These are phyloP conservation scores for Trichonephila clavata DNA, from an alignment of 1,140 invertebrate species.

Conservation along the genomic window DNA sequence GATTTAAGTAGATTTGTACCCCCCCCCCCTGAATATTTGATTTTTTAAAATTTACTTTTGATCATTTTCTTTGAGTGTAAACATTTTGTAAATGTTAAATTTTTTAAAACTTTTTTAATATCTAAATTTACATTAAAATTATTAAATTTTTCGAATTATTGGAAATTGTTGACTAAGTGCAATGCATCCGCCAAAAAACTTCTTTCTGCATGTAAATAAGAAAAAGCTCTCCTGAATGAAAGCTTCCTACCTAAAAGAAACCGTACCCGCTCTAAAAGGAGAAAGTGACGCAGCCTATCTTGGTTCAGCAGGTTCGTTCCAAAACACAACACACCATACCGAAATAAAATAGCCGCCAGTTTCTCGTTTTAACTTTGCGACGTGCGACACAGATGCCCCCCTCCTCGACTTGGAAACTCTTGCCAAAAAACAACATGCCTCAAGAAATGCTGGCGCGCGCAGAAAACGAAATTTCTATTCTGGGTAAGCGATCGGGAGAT, in stretches of 20 bases:
- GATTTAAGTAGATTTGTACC: no score
- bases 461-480: constrained; percentile 69
- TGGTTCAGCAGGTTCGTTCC: constrained; percentile 33
- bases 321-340: constrained; percentile 28
- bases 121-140: no score
- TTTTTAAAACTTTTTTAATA: no score
- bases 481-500: neutral
- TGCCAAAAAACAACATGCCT: constrained; percentile 57
- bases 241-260: constrained; percentile 29
- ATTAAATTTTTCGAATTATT: no score
- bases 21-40: no score
- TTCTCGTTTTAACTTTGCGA: constrained; percentile 56
- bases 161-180: no score
- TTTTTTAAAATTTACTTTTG: no score
- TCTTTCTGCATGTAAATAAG: neutral
- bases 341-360: constrained; percentile 53
- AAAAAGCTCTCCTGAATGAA: no score
- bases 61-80: no score
- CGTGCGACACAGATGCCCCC: constrained; percentile 19
- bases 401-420: constrained; percentile 26
- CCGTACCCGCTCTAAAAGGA: constrained; percentile 68
- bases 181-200: no score
- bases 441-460: constrained; percentile 44
- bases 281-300: constrained; percentile 62
- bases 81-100: no score